phyloP scores from a whole-genome alignment of 2,888 invertebrate genomes.

The Unio delphinus region DNA sequence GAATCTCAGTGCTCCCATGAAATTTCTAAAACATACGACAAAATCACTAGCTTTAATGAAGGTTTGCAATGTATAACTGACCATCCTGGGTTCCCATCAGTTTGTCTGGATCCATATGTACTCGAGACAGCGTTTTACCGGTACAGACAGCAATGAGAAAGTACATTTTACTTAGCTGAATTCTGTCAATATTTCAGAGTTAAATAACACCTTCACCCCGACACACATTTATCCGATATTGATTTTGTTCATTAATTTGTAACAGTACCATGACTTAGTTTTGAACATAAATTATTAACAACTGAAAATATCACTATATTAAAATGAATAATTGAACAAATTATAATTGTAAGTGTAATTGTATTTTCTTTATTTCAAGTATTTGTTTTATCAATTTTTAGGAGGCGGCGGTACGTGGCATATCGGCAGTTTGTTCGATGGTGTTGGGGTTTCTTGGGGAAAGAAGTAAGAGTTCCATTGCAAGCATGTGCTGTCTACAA shows the following conservation, averaged over 20 bases:
- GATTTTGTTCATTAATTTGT: too few relatives aligned
- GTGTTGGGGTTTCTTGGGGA: conserved; percentile 6
- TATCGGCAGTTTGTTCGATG: conserved; percentile 5
- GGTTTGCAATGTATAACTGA: conserved; percentile 5
- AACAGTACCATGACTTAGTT: too few relatives aligned
- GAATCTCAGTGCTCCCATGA: conserved; percentile 4
- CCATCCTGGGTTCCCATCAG: conserved; percentile 12
- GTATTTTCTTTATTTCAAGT: too few relatives aligned
- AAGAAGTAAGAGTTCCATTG: conserved; percentile 1
- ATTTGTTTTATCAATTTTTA: not conserved
- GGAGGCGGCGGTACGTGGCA: not conserved
- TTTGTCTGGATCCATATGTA: conserved; percentile 14
- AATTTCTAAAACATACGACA: not conserved
- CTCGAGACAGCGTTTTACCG: conserved; percentile 14
- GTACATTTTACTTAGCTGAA: not conserved
- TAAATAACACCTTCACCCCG: too few relatives aligned
- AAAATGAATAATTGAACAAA: too few relatives aligned
- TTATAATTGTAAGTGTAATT: too few relatives aligned
- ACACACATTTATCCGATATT: too few relatives aligned
- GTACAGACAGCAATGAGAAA: conserved; percentile 13
- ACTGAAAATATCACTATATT: too few relatives aligned
- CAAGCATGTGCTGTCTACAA: conserved; percentile 2
- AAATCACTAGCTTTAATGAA: not conserved
- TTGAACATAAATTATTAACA: too few relatives aligned
- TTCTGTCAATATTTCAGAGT: too few relatives aligned